phyloP scores from a whole-genome alignment of 2,888 invertebrate genomes.

The Acrobasis repandana region DNA sequence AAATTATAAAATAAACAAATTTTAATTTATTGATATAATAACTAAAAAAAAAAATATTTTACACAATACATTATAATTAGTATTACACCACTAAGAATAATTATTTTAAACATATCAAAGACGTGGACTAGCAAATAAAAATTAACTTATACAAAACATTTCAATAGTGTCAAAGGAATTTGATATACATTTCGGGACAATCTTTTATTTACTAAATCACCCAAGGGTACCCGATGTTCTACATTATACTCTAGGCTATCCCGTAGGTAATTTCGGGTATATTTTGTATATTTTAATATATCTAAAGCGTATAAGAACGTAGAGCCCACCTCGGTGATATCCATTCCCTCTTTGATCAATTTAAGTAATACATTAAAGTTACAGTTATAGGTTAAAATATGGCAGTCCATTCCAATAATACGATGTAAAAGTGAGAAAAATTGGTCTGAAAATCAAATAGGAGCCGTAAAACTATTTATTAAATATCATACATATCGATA shows the following conservation, averaged over 20 bases:
- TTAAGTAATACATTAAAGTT: conserved; percentile 40
- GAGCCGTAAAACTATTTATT: conserved; percentile 61
- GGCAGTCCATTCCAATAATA: conserved; percentile 76
- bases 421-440: conserved; percentile 76
- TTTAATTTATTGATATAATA: conserved; percentile 82
- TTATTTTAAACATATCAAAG: conserved; percentile 78
- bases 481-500: conserved; percentile 59
- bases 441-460: conserved; percentile 72
- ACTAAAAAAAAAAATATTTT: conserved; percentile 78
- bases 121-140: conserved; percentile 81
- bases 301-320: not conserved
- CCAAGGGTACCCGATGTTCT: conserved; percentile 12
- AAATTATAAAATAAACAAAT: conserved; percentile 78
- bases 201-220: conserved; percentile 26
- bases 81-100: conserved; percentile 81
- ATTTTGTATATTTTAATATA: not conserved
- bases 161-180: conserved; percentile 46
- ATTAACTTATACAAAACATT: conserved; percentile 66
- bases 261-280: not conserved
- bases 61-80: conserved; percentile 82
- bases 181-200: conserved; percentile 41
- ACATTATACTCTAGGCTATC: not conserved
- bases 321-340: conserved; percentile 16
- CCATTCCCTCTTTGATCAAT: conserved; percentile 26
- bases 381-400: conserved; percentile 69